Evolutionary conservation across 2,113 vertebrate species (phyloP), one percentile per base, ranked within the genome.

Genomic region (Dryoscopus gambensis): DNA sequence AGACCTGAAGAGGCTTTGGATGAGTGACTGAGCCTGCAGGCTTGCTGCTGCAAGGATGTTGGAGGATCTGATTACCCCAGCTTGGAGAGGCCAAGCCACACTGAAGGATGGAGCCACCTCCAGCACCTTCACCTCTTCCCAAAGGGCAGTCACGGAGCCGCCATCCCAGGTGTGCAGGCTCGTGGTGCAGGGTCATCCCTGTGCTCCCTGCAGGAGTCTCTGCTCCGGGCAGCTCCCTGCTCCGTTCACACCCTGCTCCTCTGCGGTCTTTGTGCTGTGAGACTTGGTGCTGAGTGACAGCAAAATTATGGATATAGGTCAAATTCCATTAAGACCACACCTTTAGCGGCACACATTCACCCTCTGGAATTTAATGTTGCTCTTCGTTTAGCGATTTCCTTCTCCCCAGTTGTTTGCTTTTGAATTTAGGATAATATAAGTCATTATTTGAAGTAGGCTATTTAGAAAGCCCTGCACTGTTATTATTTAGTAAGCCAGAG

Each of bases 401-500:
- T 96, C 89, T 97, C 86, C 87, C 93, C 90, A 80, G 88, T 96
- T 97, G 90, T 94, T 97, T 96, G 90, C 96, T 96, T 96, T 96
- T 96, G 96, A 96, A 96, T 96, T 96, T 92, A 95, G 94, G 64
- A 94, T 96, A 97, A 96, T 97, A 94, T 90, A 96, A 97, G 90
- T 97, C 96, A 92, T 96, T 96, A 95, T 96, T 96, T 97, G 93
- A 97, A 96, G 95, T 88, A 96, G 95, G 93, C 92, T 96, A 93
- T 96, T 97, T 97, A 96, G 95, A 96, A 96, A 97, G 76, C 86
- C 90, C 65, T 71, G 92, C 93, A 89, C 95, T 96, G 90, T 96
- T 96, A 96, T 96, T 97, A 96, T 96, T 97, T 96, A 93, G 96
- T 94, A 95, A 96, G 93, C 96, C 93, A 97, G 92, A 95, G 90